Evolutionary conservation across 2,797 vertebrate genomes (phyloP).

Genomic region (Sebastes iracundus): DNA sequence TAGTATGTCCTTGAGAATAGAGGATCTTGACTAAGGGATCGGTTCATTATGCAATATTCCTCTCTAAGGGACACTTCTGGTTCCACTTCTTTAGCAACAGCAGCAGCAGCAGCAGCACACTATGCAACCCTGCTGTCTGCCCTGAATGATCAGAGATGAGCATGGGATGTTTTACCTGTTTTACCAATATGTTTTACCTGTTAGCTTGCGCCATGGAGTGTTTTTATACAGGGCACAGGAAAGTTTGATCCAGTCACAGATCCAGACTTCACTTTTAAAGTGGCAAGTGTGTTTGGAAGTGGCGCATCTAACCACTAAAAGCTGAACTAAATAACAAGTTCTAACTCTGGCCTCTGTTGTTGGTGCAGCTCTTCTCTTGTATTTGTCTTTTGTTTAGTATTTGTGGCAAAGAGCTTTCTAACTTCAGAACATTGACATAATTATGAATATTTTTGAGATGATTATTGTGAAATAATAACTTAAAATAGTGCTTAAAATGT

Average conservation of each 20-base stretch:
- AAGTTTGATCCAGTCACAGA: not conserved
- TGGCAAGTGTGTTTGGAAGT: not conserved
- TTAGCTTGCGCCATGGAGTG: not conserved
- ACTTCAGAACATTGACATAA: not conserved
- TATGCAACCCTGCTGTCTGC: constrained; percentile 28
- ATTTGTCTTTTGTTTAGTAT: not conserved
- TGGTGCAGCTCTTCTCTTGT: not conserved
- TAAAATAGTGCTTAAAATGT: too few species aligned
- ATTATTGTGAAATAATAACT: not conserved
- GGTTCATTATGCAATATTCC: constrained; percentile 50
- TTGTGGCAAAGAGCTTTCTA: not conserved
- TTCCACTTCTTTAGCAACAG: constrained; percentile 37
- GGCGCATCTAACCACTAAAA: not conserved
- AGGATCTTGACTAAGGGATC: constrained; percentile 47
- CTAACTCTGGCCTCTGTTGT: not conserved
- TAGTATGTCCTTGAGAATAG: constrained; percentile 52
- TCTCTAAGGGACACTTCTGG: constrained; percentile 46
- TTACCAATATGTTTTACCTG: not conserved
- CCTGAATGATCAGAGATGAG: constrained; percentile 25
- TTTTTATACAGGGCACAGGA: not conserved
- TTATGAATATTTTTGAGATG: not conserved
- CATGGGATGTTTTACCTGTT: not conserved
- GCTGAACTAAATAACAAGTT: not conserved
- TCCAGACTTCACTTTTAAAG: not conserved
- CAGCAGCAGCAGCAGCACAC: not conserved